Evolutionary conservation across 1,140 invertebrate species (phyloP), one percentile per base, ranked within the genome.

Genomic region (Leguminivora glycinivorella): DNA sequence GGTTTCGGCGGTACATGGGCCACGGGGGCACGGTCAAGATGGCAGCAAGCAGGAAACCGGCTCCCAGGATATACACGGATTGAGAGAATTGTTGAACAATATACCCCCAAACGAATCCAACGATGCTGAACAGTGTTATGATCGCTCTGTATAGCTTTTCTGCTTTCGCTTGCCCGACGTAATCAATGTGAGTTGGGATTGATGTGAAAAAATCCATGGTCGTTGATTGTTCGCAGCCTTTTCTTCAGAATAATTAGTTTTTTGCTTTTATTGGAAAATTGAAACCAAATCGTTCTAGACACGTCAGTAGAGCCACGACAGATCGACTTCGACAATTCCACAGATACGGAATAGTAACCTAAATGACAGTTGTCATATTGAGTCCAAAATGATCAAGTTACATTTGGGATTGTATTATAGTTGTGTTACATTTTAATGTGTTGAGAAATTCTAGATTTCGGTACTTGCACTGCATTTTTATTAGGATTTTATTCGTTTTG

Each of bases 71-170:
- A 72, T 97, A 98, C 19, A 98, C 96, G 5, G 98, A 98, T 87
- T 98, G 97, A 0, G 97, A 98, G 86, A 98, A 99, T 89, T 98
- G 97, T 90, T 99, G 97, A 80, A 98, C 97, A 22, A 97, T 94
- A 71, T 98, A 98, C n/a, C 98, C 98, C 95, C 96, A 98, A 58
- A 96, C 91, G 29, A 98, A 94, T 22, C 98, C 98, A 69, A 98
- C 96, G 70, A 95, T 94, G 40, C 96, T 97, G 92, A 98, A 98
- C 19, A 98, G 82, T 24, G 96, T 95, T 71, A 99, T 97, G 26
- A 98, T 98, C 6, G 97, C 94, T 83, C 97, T 94, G 12, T 97
- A 98, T 66, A 96, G 92, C 83, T 95, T 96, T 89, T 99, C 98
- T 17, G 97, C 97, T 87, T 94, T 95, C 6, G 95, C 95, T 92